These are phyloP conservation scores for Passer montanus DNA, from an alignment of 2,113 vertebrate genomes.

Conservation along the genomic window DNA sequence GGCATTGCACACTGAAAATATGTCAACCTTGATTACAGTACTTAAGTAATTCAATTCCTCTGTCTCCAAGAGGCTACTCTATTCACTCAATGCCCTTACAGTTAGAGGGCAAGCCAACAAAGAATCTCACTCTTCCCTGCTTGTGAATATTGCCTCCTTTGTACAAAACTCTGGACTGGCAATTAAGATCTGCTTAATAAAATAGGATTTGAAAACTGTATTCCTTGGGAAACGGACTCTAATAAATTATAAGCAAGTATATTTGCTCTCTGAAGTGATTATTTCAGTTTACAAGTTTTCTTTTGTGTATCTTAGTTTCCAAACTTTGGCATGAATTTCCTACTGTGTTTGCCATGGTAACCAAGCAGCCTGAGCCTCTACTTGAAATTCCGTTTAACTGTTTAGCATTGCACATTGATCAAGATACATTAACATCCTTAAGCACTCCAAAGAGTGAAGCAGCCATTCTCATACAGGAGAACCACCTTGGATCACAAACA, in stretches of 20 bases:
- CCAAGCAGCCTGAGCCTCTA: conserved; percentile 26
- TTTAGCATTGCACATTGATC: conserved; percentile 20
- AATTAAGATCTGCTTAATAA: neutral
- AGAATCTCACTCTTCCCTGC: conserved; percentile 1
- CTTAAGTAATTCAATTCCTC: neutral
- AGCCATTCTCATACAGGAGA: neutral
- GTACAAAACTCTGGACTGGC: neutral
- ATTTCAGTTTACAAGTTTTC: conserved; percentile 32
- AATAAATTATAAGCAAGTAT: neutral
- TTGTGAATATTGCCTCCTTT: conserved; percentile 9
- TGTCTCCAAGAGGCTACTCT: conserved; percentile 14
- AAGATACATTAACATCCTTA: neutral
- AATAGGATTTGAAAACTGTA: neutral
- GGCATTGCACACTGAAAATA: neutral
- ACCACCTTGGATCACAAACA: neutral
- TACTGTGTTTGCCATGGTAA: conserved; percentile 60
- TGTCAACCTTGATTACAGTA: neutral
- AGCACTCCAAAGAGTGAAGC: neutral
- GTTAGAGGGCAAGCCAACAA: conserved; percentile 32
- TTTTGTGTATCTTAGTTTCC: conserved; percentile 29
- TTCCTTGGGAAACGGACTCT: neutral
- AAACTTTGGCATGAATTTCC: conserved; percentile 46
- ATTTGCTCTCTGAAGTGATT: neutral
- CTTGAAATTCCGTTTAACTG: conserved; percentile 46
- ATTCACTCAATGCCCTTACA: conserved; percentile 15